Conservation (phyloP, 1,140 invertebrate species). For the Camponotus vicinus region DNA sequence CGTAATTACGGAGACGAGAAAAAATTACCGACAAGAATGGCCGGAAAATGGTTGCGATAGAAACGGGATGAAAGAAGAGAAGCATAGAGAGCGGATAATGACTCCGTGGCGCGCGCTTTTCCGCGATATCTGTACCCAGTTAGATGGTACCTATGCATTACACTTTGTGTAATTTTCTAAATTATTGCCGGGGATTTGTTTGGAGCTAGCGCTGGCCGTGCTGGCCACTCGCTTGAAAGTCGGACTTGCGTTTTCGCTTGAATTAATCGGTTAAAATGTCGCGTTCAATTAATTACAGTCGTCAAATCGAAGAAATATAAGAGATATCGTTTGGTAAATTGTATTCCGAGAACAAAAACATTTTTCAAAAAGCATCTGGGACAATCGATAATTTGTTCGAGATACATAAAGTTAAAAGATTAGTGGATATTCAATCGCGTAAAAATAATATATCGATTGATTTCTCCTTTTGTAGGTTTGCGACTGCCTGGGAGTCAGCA, state of each 20-base stretch:
- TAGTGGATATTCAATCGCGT: neutral
- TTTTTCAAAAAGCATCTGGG: neutral
- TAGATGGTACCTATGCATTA: neutral
- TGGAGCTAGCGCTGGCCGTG: neutral
- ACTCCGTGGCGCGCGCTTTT: constrained; percentile 41
- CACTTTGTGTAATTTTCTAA: constrained; percentile 67
- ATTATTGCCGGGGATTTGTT: constrained; percentile 74
- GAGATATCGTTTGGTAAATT: constrained; percentile 11
- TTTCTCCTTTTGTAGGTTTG: constrained; percentile 90
- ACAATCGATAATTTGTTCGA: neutral
- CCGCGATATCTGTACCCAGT: constrained; percentile 27
- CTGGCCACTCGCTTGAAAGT: constrained; percentile 43
- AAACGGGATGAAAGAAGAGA: neutral
- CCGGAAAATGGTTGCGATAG: neutral
- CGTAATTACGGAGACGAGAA: constrained; percentile 32
- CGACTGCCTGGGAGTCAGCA: constrained; percentile 92
- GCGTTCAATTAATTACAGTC: constrained; percentile 64
- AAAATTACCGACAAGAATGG: constrained; percentile 39
- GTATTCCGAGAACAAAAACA: neutral
- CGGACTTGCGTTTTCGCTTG: constrained; percentile 27
- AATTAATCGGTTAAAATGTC: constrained; percentile 64
- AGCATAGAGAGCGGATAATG: constrained; percentile 21
- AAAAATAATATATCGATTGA: neutral
- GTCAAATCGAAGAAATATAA: constrained; percentile 1
- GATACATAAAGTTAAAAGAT: neutral